Base-by-base conservation (phyloP, 1,140 invertebrate genomes). In the Heliconius congener region DNA sequence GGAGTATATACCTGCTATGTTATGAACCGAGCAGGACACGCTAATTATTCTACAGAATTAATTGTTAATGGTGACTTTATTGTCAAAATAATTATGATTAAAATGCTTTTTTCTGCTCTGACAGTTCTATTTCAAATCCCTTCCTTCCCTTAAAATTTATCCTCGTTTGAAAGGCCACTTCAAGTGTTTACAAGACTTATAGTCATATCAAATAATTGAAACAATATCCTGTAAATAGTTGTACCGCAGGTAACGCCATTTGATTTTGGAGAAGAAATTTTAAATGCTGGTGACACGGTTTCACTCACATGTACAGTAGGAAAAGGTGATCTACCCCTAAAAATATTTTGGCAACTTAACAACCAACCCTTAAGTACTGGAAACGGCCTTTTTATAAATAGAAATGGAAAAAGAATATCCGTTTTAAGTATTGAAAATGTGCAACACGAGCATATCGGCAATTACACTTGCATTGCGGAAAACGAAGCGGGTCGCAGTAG, bases 381-480 rank as follows among this genome's bases (percentile, higher is more conserved):
- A 77, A 94, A 91, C 79, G 89, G 89, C 66, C 83, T 95, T 46
- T 80, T 90, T 1, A 94, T 95, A 79, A 94, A 91, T 82, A 91
- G 91, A 85, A 94, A 91, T 82, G 95, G 95, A 50, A 95, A 95
- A 87, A 91, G 95, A 88, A 95, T 95, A 78, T 94, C 95, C 42
- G 87, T 94, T 81, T 87, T 95, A 71, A 95, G 94, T 82, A 95
- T 95, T 83, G 95, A 95, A 95, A 82, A 96, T 50, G 97, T 97
- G 19, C 95, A 96, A 81, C 97, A 96, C 72, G 95, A 96, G 75
- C 97, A 98, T 89, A 96, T 96, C 84, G 97, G 97, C 66, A 96
- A 96, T 84, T 98, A 98, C 88, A 98, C 97, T 73, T 98, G 98
- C 90, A 95, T 96, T 81, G 97, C 96, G 66, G 96, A 95, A 85